Conservation (phyloP, 2,888 invertebrate species). For the Diaphora mendica region DNA sequence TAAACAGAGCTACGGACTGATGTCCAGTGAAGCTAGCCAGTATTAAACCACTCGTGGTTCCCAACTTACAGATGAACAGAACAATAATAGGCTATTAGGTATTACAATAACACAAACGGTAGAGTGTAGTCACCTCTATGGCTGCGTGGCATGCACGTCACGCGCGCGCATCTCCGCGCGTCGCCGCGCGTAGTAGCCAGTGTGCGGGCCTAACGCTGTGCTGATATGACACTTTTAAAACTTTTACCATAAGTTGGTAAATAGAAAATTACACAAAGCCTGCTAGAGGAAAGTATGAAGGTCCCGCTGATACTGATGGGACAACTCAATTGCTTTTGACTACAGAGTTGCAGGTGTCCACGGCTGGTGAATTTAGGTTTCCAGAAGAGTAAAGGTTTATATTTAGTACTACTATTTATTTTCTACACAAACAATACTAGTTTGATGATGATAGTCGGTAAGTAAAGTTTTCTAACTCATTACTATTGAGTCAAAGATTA, state of each 20-base stretch:
- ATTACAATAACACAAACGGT: constrained; percentile 43
- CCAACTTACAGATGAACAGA: not conserved
- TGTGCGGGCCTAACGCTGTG: constrained; percentile 45
- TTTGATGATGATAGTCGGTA: not conserved
- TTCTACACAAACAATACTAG: not conserved
- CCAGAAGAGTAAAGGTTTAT: too few species aligned
- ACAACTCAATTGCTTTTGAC: too few species aligned
- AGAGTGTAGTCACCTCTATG: constrained; percentile 47
- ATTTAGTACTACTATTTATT: not conserved
- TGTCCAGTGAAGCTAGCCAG: not conserved
- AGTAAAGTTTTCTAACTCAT: not conserved
- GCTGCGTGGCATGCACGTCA: constrained; percentile 54
- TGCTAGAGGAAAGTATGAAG: not conserved
- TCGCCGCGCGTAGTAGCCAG: constrained; percentile 54
- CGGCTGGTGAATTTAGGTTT: too few species aligned
- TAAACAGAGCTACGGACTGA: not conserved
- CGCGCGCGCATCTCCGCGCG: constrained; percentile 53
- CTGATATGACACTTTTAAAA: constrained; percentile 11
- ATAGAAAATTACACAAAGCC: not conserved
- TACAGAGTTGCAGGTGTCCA: too few species aligned
- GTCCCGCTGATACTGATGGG: not conserved
- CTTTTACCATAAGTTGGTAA: not conserved
- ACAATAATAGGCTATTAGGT: constrained; percentile 40
- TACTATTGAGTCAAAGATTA: not conserved
- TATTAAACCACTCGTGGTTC: not conserved